Conservation (phyloP, 1,140 invertebrate genomes). For the Drosophila ficusphila region DNA sequence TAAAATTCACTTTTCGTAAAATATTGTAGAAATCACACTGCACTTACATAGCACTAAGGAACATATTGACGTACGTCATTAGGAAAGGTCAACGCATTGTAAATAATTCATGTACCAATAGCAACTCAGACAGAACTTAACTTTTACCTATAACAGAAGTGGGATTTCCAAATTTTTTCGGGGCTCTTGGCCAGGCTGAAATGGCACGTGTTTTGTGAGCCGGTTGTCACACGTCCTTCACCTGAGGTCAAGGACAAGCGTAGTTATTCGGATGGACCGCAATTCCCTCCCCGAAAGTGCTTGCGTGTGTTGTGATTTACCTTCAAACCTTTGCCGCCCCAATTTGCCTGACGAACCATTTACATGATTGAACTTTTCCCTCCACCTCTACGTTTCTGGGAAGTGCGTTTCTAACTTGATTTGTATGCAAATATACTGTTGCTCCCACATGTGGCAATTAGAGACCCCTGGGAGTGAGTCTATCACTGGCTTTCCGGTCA, state of each 20-base stretch:
- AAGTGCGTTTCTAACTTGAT: conserved; percentile 11
- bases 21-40: no score
- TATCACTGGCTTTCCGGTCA: not conserved
- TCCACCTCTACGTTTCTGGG: not conserved
- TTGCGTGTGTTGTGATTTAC: conserved; percentile 35
- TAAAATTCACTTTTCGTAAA: no score
- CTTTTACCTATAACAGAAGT: not conserved
- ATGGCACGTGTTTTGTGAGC: conserved; percentile 10
- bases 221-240: conserved; percentile 34
- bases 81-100: conserved; percentile 30
- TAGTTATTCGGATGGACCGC: conserved; percentile 11
- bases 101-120: conserved; percentile 24
- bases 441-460: conserved; percentile 39
- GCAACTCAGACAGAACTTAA: not conserved
- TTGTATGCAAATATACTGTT: conserved; percentile 41
- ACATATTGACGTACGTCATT: not conserved
- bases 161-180: not conserved
- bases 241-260: conserved; percentile 31
- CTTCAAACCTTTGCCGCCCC: conserved; percentile 9
- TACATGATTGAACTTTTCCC: conserved; percentile 45
- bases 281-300: not conserved
- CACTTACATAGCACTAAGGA: not conserved
- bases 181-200: not conserved
- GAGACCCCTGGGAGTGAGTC: conserved; percentile 8
- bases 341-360: conserved; percentile 32